These are phyloP conservation scores for Bombus soroeensis DNA, from an alignment of 1,140 invertebrate genomes.

Conservation along the genomic window DNA sequence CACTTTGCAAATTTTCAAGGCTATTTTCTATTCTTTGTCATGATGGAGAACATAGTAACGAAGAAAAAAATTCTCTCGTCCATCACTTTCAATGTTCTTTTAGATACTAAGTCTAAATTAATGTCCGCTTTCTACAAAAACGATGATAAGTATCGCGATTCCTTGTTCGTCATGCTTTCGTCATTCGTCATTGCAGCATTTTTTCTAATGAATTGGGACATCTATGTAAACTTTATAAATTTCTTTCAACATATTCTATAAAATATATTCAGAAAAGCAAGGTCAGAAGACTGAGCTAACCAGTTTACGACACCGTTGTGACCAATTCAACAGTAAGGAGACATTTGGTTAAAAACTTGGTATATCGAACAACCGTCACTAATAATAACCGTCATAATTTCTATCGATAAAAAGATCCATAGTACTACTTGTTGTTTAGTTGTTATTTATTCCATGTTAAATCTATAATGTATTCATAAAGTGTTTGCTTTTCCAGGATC, in stretches of 20 bases:
- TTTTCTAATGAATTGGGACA: not conserved
- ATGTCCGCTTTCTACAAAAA: not conserved
- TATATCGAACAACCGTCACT: not conserved
- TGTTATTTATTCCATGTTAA: not conserved
- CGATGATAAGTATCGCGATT: not conserved
- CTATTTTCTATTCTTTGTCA: not conserved
- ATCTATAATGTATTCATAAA: not conserved
- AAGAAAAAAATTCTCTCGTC: not conserved
- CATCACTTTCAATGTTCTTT: not conserved
- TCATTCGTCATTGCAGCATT: not conserved
- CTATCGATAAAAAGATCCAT: not conserved
- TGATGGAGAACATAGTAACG: not conserved
- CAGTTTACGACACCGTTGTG: not conserved
- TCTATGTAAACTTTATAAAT: not conserved
- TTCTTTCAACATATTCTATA: not conserved
- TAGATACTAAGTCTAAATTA: too few species aligned
- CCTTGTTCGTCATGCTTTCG: not conserved
- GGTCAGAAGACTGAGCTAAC: not conserved
- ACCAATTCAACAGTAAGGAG: not conserved
- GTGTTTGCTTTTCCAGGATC: constrained; percentile 85
- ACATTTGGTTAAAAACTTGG: not conserved
- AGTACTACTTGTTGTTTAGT: not conserved
- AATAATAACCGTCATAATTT: not conserved
- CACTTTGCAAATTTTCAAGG: not conserved
- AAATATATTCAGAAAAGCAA: not conserved